These are phyloP conservation scores for Cataglyphis albicans DNA, from an alignment of 2,888 invertebrate species.

Conservation along the genomic window DNA sequence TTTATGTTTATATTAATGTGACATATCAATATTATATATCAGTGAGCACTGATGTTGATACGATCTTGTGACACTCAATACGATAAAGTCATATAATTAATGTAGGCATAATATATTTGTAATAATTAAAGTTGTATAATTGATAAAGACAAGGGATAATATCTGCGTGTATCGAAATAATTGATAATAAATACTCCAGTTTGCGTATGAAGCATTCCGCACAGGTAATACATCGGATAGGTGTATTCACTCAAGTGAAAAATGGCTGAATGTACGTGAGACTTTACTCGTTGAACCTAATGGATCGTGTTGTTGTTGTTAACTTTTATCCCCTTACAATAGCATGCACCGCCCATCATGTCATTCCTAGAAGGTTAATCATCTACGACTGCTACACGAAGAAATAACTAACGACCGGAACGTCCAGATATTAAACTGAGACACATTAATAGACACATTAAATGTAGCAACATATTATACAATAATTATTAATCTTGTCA, in stretches of 20 bases:
- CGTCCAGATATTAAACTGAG: background rate
- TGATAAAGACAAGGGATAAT: background rate
- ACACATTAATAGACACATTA: background rate
- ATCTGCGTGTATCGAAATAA: conserved; percentile 4
- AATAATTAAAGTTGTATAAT: conserved; percentile 29
- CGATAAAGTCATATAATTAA: conserved; percentile 24
- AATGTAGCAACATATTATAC: background rate
- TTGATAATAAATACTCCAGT: conserved; percentile 13
- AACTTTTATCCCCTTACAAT: conserved; percentile 32
- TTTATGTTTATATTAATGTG: background rate
- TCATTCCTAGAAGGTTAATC: background rate
- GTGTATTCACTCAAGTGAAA: conserved; percentile 36
- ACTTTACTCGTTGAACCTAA: conserved; percentile 18
- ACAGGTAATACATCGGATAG: conserved; percentile 10
- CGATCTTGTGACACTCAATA: conserved; percentile 10
- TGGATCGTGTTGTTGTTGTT: conserved; percentile 34
- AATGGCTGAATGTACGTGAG: conserved; percentile 22
- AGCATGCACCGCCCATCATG: background rate
- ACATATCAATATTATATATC: background rate
- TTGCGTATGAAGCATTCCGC: conserved; percentile 16
- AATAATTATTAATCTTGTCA: background rate
- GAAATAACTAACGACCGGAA: background rate
- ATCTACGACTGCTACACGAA: background rate
- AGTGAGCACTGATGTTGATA: background rate
- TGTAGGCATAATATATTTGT: background rate